Evolutionary conservation across 2,797 vertebrate species (phyloP).

Genomic region (Anguilla obscura): DNA sequence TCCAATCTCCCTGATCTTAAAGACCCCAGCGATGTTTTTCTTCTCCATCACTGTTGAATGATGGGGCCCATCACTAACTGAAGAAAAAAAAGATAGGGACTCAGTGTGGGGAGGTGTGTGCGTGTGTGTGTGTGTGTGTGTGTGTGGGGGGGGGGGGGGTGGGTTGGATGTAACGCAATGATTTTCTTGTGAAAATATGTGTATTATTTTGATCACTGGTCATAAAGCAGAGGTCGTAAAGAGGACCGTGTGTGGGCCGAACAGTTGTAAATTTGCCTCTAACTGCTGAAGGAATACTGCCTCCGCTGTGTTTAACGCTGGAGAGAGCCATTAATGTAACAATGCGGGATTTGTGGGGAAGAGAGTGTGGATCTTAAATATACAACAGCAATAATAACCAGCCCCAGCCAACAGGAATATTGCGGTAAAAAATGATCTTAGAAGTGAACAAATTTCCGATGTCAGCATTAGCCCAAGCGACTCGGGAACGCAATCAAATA

Average conservation of each 20-base stretch:
- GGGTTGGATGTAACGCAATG: neutral
- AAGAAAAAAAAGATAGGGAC: neutral
- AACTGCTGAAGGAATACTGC: neutral
- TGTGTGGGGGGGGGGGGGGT: too few species aligned
- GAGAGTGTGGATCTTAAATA: neutral
- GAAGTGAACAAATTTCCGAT: constrained; percentile 51
- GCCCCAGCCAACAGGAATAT: constrained; percentile 36
- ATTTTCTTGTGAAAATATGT: constrained; percentile 1
- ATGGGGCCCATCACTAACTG: neutral
- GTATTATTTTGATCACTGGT: neutral
- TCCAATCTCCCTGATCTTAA: neutral
- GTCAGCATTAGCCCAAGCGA: constrained; percentile 50
- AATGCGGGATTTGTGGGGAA: neutral
- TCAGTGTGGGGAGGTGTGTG: neutral
- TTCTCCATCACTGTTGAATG: neutral
- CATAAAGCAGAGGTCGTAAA: neutral
- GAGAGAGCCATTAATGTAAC: neutral
- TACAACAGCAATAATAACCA: constrained; percentile 20
- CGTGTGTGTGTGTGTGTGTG: too few species aligned
- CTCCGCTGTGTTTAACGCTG: neutral
- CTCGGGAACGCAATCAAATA: constrained; percentile 61
- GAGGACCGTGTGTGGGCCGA: neutral
- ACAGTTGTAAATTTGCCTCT: neutral
- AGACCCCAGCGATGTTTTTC: neutral
- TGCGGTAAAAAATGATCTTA: constrained; percentile 34